Base-by-base conservation (phyloP, 2,888 invertebrate species). In the Hofmannophila pseudospretella region DNA sequence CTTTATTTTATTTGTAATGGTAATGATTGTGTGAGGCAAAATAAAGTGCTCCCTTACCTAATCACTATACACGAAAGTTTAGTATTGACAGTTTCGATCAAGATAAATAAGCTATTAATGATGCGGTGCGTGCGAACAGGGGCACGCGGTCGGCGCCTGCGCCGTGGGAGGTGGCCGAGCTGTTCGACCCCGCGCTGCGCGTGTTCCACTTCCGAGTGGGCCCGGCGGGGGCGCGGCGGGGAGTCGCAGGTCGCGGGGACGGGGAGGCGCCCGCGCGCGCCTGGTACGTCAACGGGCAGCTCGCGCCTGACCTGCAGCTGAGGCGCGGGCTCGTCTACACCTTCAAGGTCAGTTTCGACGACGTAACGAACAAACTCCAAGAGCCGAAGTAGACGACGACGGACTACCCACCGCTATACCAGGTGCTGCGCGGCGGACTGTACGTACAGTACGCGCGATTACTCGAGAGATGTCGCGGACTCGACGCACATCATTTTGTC, bases 241-340 rank as follows among this genome's bases (percentile, higher is more conserved):
- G 96, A 8, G 94, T 94, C 69, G 91, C 92, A 12, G 66, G 47
- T 38, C 41, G 54, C 3, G 31, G 7, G 32, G 36, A 27, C 8
- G 34, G 32, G 40, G 67, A 90, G 90, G 16, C 90, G 91, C 23
- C 92, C 90, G 51, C 93, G 91, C 81, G 94, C 28, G 93, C 96
- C 7, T 97, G 96, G 96, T 98, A 97, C 78, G 94, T 98, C 44
- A 97, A 98, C 76, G 97, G 97, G 0, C 91, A 92, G 60, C 85
- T 97, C 54, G 91, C 93, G 33, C 97, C 97, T 0, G 96, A 97
- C 72, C 80, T 98, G 43, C 96, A 94, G 89, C 84, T 98, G 53
- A 89, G 95, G 42, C 85, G 97, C 36, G 97, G 96, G 0, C 87
- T 95, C 38, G 92, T 91, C 0, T 98, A 98, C 82, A 92, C 89